Percentiles rank a stretch among this genome's conserved stretches.
Conservation (phyloP, 2,888 invertebrate species). For the Suillia variegata region DNA sequence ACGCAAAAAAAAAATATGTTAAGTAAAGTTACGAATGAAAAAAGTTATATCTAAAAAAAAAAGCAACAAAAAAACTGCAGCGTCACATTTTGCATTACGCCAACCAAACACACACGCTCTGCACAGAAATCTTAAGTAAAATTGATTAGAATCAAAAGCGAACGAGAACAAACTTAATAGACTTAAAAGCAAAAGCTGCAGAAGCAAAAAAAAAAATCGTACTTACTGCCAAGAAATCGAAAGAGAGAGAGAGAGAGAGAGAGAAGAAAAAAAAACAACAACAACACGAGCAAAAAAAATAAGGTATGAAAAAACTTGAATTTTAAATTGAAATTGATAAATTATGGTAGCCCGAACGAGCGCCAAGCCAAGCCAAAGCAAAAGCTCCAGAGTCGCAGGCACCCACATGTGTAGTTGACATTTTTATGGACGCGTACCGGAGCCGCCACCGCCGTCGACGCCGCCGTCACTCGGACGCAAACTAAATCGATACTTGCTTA, state of each 20-base stretch:
- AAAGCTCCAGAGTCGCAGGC: no score
- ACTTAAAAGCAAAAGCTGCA: no score
- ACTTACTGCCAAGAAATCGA: no score
- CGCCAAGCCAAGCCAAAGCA: no score
- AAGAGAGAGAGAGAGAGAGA: neutral
- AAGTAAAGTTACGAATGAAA: no score
- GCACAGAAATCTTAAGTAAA: slow-evolving; percentile 11
- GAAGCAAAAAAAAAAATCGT: no score
- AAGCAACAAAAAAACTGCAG: neutral
- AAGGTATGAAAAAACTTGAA: slow-evolving; percentile 8
- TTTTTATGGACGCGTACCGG: slow-evolving; percentile 10
- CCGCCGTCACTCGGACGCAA: neutral
- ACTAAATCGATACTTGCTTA: slow-evolving; percentile 3
- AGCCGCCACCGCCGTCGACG: neutral
- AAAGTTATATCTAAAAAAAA: no score
- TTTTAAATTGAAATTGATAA: slow-evolving; percentile 24
- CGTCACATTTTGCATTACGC: slow-evolving; percentile 10
- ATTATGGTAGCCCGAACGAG: slow-evolving; percentile 13
- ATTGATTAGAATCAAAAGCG: slow-evolving; percentile 15
- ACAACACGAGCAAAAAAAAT: neutral
- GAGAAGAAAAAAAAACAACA: neutral
- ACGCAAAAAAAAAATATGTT: no score
- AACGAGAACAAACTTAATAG: neutral
- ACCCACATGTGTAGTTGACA: slow-evolving; percentile 13
- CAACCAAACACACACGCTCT: neutral